Evolutionary conservation across 2,888 invertebrate species (phyloP), one percentile per base, ranked within the genome.

Genomic region (Neoitamus cyanurus): DNA sequence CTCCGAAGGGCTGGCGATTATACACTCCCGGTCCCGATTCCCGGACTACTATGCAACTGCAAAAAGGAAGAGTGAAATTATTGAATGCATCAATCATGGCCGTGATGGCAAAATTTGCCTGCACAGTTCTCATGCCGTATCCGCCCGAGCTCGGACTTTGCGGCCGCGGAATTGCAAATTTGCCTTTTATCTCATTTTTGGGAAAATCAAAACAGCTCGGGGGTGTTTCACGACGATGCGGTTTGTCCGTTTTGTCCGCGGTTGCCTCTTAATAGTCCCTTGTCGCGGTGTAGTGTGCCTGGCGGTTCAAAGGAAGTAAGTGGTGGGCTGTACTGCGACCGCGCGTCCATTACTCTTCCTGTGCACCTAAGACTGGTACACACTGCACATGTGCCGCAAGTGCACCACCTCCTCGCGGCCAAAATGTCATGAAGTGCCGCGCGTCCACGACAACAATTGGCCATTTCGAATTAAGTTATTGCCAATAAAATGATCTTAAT

Each of bases 401-500:
- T 58, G 15, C 28, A 46, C 31, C 78, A 4, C 15, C 15, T 78
- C 78, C 31, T n/a, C 48, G n/a, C 15, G 46, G 31, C 11, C 75
- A 15, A 78, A 78, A 78, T 48, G 28, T 20, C 78, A 78, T 58
- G 34, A 46, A 58, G 46, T 82, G 68, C 37, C 80, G 34, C 78
- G 2, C 28, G 25, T 68, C 69, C 34, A 82, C 48, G 69, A 69
- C 69, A 85, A 86, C 84, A 86, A 86, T 86, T 85, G 86, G 84
- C 84, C 83, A 86, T 86, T 86, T 86, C 82, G 77, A 82, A 86
- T 86, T 85, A 86, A 86, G 86, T 86, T 86, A 86, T 86, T 85
- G 84, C 83, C 84, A 86, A 85, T 86, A 86, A 86, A 85, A 84
- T 83, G 85, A 83, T 83, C 85, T 84, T 84, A 85, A 84, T 84